Percentiles rank a stretch among this genome's conserved stretches.
Evolutionary conservation across 2,797 vertebrate species (phyloP).

Genomic region (Gymnothorax reevesii): DNA sequence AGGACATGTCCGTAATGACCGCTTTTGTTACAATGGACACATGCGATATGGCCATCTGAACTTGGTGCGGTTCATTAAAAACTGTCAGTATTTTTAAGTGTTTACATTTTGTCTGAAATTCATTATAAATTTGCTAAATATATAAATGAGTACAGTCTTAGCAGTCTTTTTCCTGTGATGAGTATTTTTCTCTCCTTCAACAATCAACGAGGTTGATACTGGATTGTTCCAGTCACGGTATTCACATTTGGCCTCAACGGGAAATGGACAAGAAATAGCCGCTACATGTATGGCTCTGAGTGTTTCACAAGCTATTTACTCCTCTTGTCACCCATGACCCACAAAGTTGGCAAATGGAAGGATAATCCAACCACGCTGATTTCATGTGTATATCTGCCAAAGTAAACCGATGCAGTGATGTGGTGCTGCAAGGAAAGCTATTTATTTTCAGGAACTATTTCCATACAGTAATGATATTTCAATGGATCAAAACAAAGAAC

Average conservation of each 20-base stretch:
- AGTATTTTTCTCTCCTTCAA: neutral
- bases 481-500: neutral
- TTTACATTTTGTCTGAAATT: neutral
- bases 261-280: neutral
- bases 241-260: neutral
- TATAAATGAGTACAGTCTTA: conserved; percentile 48
- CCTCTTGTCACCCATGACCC: neutral
- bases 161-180: conserved; percentile 7
- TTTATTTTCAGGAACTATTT: neutral
- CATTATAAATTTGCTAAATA: neutral
- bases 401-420: neutral
- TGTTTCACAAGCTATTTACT: neutral
- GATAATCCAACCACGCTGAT: neutral
- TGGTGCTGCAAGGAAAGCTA: neutral
- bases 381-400: neutral
- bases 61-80: conserved; percentile 28
- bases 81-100: neutral
- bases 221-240: neutral
- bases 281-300: neutral
- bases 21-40: conserved; percentile 52
- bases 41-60: conserved; percentile 48
- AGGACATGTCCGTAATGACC: conserved; percentile 68
- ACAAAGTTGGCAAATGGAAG: neutral
- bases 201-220: neutral
- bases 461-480: neutral